Conservation (phyloP, 1,140 invertebrate genomes). For the Ceratosolen solmsi region DNA sequence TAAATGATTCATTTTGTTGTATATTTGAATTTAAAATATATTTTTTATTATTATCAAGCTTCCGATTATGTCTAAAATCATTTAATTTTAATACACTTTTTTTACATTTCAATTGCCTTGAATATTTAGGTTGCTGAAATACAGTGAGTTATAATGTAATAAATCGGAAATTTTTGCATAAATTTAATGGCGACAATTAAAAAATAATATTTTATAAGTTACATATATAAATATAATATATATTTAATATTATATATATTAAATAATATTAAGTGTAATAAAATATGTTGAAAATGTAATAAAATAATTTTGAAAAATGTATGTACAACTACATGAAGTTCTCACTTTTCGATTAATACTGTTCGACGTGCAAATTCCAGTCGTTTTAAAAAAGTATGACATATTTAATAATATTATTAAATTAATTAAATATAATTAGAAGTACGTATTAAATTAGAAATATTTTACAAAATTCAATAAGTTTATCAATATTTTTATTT, state of each 20-base stretch:
- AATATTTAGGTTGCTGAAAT: constrained; percentile 55
- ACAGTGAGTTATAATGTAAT: not conserved
- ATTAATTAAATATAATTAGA: too few species aligned
- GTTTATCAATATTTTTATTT: too few species aligned
- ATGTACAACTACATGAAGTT: not conserved
- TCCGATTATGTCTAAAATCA: constrained; percentile 56
- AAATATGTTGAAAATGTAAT: too few species aligned
- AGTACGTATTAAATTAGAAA: too few species aligned
- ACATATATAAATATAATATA: too few species aligned
- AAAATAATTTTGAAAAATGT: too few species aligned
- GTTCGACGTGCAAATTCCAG: constrained; percentile 42
- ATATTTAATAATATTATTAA: constrained; percentile 15
- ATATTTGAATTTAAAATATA: constrained; percentile 40
- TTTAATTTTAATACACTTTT: constrained; percentile 53
- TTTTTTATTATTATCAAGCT: constrained; percentile 52
- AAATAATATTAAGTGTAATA: too few species aligned
- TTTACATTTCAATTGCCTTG: constrained; percentile 40
- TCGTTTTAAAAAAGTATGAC: constrained; percentile 55
- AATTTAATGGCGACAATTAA: too few species aligned
- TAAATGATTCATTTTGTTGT: constrained; percentile 44
- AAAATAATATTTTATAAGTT: too few species aligned
- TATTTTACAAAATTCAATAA: too few species aligned
- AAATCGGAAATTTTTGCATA: too few species aligned
- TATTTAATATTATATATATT: too few species aligned
- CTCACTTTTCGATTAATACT: constrained; percentile 50